Base-by-base conservation (phyloP, 2,888 invertebrate species). In the Philopedon plagiatum region DNA sequence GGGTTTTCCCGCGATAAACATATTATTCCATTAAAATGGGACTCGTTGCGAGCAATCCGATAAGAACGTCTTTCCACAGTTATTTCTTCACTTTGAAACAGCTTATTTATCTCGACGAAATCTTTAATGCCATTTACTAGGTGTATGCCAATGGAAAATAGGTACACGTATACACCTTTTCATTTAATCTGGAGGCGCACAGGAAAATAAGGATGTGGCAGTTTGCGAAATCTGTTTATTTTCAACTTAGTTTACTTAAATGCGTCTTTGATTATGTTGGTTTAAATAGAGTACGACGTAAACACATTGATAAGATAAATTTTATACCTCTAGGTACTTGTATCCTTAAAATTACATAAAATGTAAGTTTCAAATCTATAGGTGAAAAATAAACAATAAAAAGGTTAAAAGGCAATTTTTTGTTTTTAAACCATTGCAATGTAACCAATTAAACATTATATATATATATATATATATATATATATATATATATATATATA, bases 11-110 rank as follows among this genome's bases (percentile, higher is more conserved):
- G 51, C 51, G 51, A 54, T 54, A 54, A 54, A 29, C 51, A 29
- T 44, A 44, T 29, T 54, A 54, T 54, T 54, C 51, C 51, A 54
- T 54, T 54, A 54, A 29, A 54, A 54, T 29, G 51, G 29, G 29
- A 54, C 29, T 54, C 29, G 15, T 54, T 29, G 51, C 51, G 29
- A 54, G 51, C 51, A 29, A 54, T 54, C 29, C 51, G 51, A 54
- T 54, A 54, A 54, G 29, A 54, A 18, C 51, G 51, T 54, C 29
- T 54, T 54, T 54, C 29, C 51, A 54, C 51, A 54, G 51, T 29
- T 26, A 54, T 54, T 54, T 54, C 51, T 29, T 54, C 29, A 54
- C 51, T 54, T 15, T 29, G 29, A 54, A 54, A 54, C 29, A 29
- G 51, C 51, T 54, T 54, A 54, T 54, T 18, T 54, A 29, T 54